phyloP scores from a whole-genome alignment of 2,113 vertebrate genomes.

The Spermophilus dauricus region DNA sequence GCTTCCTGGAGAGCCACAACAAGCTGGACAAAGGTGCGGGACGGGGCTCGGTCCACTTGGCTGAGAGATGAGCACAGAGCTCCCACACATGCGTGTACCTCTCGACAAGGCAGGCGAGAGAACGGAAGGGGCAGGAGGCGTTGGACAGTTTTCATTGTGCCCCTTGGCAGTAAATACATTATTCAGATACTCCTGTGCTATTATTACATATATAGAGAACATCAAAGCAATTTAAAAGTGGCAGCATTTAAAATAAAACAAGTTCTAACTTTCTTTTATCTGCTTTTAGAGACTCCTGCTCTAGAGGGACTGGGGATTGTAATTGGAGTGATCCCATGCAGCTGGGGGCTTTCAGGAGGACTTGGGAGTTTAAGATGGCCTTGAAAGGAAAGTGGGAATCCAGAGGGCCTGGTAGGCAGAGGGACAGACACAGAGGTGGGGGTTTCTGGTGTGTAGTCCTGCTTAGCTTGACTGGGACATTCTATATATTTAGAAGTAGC shows the following conservation, averaged over 20 bases:
- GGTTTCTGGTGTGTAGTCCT: not conserved
- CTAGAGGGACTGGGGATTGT: not conserved
- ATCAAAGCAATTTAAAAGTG: not conserved
- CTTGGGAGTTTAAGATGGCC: not conserved
- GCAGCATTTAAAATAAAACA: not conserved
- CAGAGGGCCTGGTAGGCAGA: not conserved
- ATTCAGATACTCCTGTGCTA: not conserved
- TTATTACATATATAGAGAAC: not conserved
- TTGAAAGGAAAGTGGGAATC: not conserved
- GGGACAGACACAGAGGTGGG: not conserved
- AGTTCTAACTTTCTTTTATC: not conserved
- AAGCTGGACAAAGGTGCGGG: constrained; percentile 94
- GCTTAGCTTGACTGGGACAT: not conserved
- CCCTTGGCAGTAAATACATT: not conserved
- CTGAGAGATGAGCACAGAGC: not conserved
- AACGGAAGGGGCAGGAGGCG: not conserved
- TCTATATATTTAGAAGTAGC: not conserved
- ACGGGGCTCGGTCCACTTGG: not conserved
- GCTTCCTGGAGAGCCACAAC: constrained; percentile 96
- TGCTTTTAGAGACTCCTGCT: constrained; percentile 10
- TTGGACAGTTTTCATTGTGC: not conserved
- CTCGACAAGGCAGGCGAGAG: not conserved
- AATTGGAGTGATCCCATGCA: not conserved
- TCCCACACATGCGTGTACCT: not conserved
- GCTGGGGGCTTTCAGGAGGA: not conserved